A percentile compares a stretch with the other conserved stretches of the same genome.
Conservation (phyloP, 2,113 vertebrate genomes). For the Phasianus colchicus region DNA sequence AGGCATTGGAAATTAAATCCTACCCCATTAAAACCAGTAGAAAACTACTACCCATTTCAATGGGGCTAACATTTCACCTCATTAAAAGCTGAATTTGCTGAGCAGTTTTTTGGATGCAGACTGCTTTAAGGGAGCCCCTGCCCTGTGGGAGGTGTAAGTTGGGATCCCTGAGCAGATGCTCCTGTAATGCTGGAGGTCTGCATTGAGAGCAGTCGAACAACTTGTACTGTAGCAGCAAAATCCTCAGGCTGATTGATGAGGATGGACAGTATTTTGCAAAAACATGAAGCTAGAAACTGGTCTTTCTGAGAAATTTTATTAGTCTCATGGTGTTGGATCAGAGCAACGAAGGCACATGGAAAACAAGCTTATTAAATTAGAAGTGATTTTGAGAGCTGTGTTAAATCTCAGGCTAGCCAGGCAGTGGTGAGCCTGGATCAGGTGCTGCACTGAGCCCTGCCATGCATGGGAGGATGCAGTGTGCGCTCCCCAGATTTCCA, state of each 20-base stretch:
- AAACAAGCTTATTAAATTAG: background rate
- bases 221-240: background rate
- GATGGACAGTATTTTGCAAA: conserved; percentile 25
- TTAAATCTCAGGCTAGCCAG: background rate
- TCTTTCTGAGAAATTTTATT: background rate
- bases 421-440: background rate
- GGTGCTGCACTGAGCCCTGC: background rate
- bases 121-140: background rate
- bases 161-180: background rate
- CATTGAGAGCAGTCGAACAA: background rate
- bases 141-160: background rate
- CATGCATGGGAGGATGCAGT: accelerated
- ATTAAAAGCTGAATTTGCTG: background rate
- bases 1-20: background rate
- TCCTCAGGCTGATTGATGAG: conserved; percentile 1
- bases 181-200: background rate
- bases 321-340: background rate
- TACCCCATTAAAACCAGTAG: background rate
- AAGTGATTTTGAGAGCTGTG: background rate
- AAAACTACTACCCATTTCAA: background rate
- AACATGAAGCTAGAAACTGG: background rate
- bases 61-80: background rate
- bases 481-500: background rate
- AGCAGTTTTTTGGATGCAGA: background rate
- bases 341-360: background rate